Conservation (phyloP, 2,888 invertebrate species). For the Pimpla rufipes region DNA sequence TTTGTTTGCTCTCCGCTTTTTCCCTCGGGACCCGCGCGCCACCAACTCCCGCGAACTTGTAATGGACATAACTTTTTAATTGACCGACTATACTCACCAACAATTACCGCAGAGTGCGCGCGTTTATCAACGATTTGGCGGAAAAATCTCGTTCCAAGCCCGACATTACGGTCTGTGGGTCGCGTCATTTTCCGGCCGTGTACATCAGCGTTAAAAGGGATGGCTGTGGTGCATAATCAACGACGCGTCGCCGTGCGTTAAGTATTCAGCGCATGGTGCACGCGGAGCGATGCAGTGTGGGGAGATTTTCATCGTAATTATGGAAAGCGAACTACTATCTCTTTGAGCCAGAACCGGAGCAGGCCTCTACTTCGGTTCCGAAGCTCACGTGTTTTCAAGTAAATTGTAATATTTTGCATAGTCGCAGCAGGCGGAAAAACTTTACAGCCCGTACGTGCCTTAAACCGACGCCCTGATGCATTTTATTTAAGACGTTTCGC, state of each 20-base stretch:
- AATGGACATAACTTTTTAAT: slow-evolving; percentile 41
- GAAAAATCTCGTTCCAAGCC: slow-evolving; percentile 51
- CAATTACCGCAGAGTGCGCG: not conserved
- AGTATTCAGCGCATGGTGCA: slow-evolving; percentile 5
- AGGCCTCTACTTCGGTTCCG: not conserved
- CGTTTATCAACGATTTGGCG: slow-evolving; percentile 26
- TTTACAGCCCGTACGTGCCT: not conserved
- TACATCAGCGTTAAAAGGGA: not conserved
- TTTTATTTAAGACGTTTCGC: slow-evolving; percentile 1
- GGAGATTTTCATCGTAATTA: slow-evolving; percentile 24
- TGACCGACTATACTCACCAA: slow-evolving; percentile 4
- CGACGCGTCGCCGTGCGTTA: not conserved
- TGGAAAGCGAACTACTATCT: slow-evolving; percentile 11
- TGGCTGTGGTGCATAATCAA: slow-evolving; percentile 2
- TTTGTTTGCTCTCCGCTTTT: not conserved
- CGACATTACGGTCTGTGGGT: slow-evolving; percentile 13
- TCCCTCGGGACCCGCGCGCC: not conserved
- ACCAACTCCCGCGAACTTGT: not conserved
- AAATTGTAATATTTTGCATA: slow-evolving; percentile 8
- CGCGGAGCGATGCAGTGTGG: not conserved
- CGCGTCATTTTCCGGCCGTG: not conserved
- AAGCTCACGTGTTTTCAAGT: slow-evolving; percentile 8
- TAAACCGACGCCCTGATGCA: not conserved
- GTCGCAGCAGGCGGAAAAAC: not conserved
- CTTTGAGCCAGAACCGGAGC: slow-evolving; percentile 13